These are phyloP conservation scores for Zootermopsis nevadensis DNA, from an alignment of 2,888 invertebrate genomes.

Conservation along the genomic window DNA sequence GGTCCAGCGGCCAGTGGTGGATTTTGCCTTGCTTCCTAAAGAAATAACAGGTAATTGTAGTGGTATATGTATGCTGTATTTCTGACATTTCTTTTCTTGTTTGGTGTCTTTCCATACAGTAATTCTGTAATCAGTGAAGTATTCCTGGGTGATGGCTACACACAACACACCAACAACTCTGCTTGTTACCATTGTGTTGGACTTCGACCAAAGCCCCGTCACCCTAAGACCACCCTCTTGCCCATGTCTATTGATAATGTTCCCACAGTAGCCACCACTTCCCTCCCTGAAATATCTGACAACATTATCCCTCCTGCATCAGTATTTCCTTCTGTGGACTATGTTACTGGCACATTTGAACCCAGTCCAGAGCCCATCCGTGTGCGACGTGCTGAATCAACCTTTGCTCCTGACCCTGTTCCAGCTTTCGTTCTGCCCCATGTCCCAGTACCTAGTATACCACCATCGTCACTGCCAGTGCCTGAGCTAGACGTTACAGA, in stretches of 20 bases:
- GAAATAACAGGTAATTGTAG: too few relatives aligned
- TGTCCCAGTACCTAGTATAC: slow-evolving; percentile 27
- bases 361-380: background rate
- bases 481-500: background rate
- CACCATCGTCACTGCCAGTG: slow-evolving; percentile 9
- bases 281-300: background rate
- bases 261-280: slow-evolving; percentile 16
- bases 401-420: slow-evolving; percentile 39
- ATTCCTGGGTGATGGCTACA: slow-evolving; percentile 77
- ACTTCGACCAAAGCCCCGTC: slow-evolving; percentile 57
- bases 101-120: slow-evolving; percentile 59
- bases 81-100: too few relatives aligned
- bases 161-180: slow-evolving; percentile 55
- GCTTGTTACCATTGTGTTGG: slow-evolving; percentile 67
- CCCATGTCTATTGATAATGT: slow-evolving; percentile 20
- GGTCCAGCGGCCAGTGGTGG: too few relatives aligned
- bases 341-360: background rate
- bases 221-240: background rate
- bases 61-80: too few relatives aligned
- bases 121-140: slow-evolving; percentile 74
- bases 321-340: slow-evolving; percentile 6
- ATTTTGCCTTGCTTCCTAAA: too few relatives aligned
- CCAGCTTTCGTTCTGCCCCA: slow-evolving; percentile 15
- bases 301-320: slow-evolving; percentile 52
- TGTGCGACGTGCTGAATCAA: slow-evolving; percentile 40